Base-by-base conservation (phyloP, 2,888 invertebrate species). In the Saturnia pavonia region DNA sequence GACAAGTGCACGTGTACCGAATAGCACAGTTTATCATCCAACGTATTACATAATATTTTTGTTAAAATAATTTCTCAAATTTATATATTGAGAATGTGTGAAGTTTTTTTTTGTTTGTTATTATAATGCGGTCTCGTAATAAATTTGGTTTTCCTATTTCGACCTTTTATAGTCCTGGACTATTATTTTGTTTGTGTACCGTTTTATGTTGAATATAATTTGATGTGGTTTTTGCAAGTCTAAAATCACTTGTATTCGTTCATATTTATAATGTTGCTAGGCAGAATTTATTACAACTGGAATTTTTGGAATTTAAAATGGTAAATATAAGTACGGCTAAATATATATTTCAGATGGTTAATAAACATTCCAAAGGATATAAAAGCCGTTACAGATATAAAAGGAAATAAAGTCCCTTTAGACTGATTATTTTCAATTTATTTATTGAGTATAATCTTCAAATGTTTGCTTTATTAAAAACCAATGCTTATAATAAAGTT, bases 311-410 rank as follows among this genome's bases (percentile, higher is more conserved):
- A 34, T 34, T 34, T 2, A 34, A 34, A 34, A 34, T 34, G 2
- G 34, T n/a, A n/a, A n/a, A n/a, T n/a, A n/a, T n/a, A 34, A 34
- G 6, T 34, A 22, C 0, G 8, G 22, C 22, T 27, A 68, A 45
- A 45, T 43, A 67, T 0, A 65, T 8, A n/a, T 65, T 40, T 65
- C 22, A 40, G 40, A 11, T 16, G 16, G 9, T 65, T 65, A 40
- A 40, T 65, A 9, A 27, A 40, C 65, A 65, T 65, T 65, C 65
- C 65, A 65, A 65, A 65, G n/a, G 6, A 40, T 65, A 40, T 11
- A 65, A 4, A 16, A 65, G 11, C 40, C n/a, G 11, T 65, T 65
- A n/a, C 34, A 14, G 34, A 34, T 9, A 19, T n/a, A 19, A 16
- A 7, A 19, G n/a, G 8, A 40, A 22, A 60, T 14, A 27, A 63